phyloP scores from a whole-genome alignment of 2,797 vertebrate genomes.

The Benthosema pterotum region DNA sequence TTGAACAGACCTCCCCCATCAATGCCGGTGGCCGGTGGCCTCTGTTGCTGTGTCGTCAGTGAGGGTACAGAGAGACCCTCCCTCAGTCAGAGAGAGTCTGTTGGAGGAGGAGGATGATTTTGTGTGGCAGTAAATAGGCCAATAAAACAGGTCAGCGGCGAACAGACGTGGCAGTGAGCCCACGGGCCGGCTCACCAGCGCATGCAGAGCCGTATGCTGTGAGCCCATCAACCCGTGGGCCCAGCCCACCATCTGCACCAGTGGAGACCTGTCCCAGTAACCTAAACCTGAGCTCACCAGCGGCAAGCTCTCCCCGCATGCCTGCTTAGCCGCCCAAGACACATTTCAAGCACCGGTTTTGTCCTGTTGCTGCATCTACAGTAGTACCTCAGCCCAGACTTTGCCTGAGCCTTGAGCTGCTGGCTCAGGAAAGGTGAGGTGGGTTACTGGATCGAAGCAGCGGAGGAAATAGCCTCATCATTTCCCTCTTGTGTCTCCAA shows the following conservation, averaged over 20 bases:
- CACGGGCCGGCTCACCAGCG: constrained; percentile 34
- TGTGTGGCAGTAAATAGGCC: constrained; percentile 57
- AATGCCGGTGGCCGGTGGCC: constrained; percentile 17
- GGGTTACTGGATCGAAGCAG: neutral
- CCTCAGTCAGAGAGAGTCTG: constrained; percentile 4
- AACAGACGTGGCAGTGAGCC: constrained; percentile 35
- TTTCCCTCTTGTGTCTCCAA: constrained; percentile 27
- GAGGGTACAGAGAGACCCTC: constrained; percentile 2
- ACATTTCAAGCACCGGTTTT: neutral
- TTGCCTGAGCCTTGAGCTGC: constrained; percentile 2
- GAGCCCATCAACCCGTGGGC: neutral
- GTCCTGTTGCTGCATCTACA: neutral
- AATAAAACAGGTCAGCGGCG: constrained; percentile 52
- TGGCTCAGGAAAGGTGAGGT: neutral
- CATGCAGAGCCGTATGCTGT: too few species aligned
- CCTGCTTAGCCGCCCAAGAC: neutral
- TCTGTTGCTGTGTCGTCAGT: constrained; percentile 25
- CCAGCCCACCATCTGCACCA: constrained; percentile 34
- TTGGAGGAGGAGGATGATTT: constrained; percentile 33
- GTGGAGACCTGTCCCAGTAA: neutral
- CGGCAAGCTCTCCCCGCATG: constrained; percentile 10
- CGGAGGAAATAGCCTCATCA: constrained; percentile 30
- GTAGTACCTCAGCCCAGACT: neutral
- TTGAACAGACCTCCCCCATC: neutral
- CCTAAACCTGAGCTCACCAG: constrained; percentile 6